These are phyloP conservation scores for Copsychus sechellarum DNA, from an alignment of 2,113 vertebrate species.

Conservation along the genomic window DNA sequence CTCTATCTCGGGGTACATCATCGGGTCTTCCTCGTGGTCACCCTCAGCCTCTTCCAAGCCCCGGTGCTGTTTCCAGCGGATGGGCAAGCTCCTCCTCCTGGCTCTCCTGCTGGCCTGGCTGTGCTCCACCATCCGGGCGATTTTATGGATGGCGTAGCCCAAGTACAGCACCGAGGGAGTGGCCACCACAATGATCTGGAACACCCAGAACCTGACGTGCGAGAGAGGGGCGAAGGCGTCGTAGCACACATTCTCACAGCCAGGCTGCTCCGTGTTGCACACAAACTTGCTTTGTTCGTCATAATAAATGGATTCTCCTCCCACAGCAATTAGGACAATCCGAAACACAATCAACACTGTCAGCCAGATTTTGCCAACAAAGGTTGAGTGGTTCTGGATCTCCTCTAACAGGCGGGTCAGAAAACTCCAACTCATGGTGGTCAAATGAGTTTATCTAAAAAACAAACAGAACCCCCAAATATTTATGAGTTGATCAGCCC, in stretches of 20 bases:
- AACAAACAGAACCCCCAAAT: slow-evolving; percentile 21
- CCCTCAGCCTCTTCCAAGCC: slow-evolving; percentile 89
- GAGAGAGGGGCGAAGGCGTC: slow-evolving; percentile 95
- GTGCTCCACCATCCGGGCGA: slow-evolving; percentile 87
- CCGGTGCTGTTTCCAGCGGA: slow-evolving; percentile 85
- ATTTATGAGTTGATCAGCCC: not conserved
- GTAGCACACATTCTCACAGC: slow-evolving; percentile 97
- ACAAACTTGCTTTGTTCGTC: slow-evolving; percentile 98
- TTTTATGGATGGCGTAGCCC: slow-evolving; percentile 94
- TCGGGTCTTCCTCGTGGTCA: slow-evolving; percentile 94
- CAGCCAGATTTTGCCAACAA: slow-evolving; percentile 99
- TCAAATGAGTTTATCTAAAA: slow-evolving; percentile 67
- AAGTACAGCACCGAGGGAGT: slow-evolving; percentile 95
- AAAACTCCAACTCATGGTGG: slow-evolving; percentile 99
- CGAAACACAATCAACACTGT: slow-evolving; percentile 94
- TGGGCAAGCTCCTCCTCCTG: slow-evolving; percentile 82
- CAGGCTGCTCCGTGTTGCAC: slow-evolving; percentile 96
- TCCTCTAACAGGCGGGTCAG: slow-evolving; percentile 97
- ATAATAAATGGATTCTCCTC: slow-evolving; percentile 97
- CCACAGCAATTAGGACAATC: slow-evolving; percentile 95
- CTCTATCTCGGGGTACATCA: slow-evolving; percentile 97
- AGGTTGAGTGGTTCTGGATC: slow-evolving; percentile 99
- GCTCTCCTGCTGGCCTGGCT: slow-evolving; percentile 78
- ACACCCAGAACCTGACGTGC: slow-evolving; percentile 97
- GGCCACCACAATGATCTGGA: slow-evolving; percentile 95